Evolutionary conservation across 2,113 vertebrate species (phyloP).

Genomic region (Nothocercus julius): DNA sequence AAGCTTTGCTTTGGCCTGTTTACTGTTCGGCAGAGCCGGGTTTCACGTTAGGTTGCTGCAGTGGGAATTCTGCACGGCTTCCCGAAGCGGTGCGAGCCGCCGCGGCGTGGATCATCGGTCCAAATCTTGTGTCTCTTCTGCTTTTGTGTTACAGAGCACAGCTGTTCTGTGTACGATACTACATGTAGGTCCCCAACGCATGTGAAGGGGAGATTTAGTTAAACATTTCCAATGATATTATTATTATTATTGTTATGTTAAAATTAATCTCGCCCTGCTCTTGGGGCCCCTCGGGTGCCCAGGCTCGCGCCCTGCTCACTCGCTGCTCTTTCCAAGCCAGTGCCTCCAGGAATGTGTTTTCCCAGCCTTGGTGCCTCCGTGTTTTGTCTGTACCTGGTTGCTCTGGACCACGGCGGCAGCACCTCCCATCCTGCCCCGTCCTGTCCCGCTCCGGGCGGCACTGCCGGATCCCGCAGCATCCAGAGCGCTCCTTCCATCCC

Average conservation of each 20-base stretch:
- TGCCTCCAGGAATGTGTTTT: constrained; percentile 48
- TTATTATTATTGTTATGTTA: background rate
- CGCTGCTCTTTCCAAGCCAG: constrained; percentile 39
- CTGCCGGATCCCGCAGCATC: no score
- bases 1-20: background rate
- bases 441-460: background rate
- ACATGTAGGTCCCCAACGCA: background rate
- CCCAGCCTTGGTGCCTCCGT: background rate
- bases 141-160: background rate
- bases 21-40: background rate
- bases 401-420: background rate
- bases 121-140: background rate
- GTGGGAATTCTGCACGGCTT: background rate
- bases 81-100: background rate
- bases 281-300: background rate
- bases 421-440: no score
- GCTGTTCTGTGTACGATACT: background rate
- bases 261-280: background rate
- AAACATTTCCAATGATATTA: background rate
- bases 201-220: background rate
- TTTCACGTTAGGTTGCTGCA: background rate
- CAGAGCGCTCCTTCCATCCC: background rate
- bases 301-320: background rate
- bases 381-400: constrained; percentile 37
- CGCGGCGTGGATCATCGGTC: background rate